phyloP scores from a whole-genome alignment of 2,113 vertebrate species.

The Azemiops feae region DNA sequence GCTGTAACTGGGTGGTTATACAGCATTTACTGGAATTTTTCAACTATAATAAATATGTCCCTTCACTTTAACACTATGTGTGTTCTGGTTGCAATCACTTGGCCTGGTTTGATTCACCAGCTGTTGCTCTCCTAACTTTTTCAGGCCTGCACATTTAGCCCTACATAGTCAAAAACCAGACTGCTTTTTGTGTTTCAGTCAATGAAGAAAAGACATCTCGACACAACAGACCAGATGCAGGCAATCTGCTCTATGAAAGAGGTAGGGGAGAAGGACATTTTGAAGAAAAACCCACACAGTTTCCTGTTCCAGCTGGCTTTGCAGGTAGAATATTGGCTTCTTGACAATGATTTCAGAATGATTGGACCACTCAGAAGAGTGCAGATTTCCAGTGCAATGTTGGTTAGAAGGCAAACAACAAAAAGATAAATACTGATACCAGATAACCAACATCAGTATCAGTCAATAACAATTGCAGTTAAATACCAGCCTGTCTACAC shows the following conservation, averaged over 20 bases:
- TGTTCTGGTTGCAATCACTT: conserved; percentile 22
- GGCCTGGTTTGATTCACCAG: conserved; percentile 18
- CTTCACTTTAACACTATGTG: conserved; percentile 29
- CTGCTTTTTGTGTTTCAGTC: conserved; percentile 67
- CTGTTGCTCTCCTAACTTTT: conserved; percentile 30
- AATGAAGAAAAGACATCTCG: conserved; percentile 63
- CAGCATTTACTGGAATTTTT: background rate
- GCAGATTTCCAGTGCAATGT: background rate
- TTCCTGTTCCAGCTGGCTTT: conserved; percentile 53
- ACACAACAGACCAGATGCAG: conserved; percentile 56
- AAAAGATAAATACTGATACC: background rate
- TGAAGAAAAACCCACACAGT: conserved; percentile 31
- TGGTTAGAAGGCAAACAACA: background rate
- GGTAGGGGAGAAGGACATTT: conserved; percentile 51
- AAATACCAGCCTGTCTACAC: background rate
- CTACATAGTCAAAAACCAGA: conserved; percentile 30
- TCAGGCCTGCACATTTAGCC: conserved; percentile 22
- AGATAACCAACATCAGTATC: background rate
- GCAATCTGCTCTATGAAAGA: conserved; percentile 65
- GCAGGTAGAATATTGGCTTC: conserved; percentile 63
- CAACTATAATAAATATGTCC: conserved; percentile 17
- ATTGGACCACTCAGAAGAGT: background rate
- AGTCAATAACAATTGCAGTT: background rate
- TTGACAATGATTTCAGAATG: conserved; percentile 12
- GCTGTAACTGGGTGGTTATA: background rate